Base-by-base conservation (phyloP, 2,888 invertebrate species). In the Hydroisotoma schaefferi region DNA sequence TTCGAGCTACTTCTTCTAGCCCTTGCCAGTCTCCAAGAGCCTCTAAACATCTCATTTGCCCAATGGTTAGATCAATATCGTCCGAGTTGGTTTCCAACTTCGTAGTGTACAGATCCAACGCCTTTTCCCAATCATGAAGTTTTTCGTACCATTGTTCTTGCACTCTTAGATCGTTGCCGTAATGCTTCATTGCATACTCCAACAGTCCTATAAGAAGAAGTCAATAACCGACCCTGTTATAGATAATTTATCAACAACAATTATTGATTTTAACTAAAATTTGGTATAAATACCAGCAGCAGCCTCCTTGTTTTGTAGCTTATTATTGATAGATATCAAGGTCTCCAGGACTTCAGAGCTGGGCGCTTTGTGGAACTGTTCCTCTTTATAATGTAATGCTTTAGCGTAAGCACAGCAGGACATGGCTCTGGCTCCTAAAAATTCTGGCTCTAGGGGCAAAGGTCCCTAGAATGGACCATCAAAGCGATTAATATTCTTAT, bases 141-240 rank as follows among this genome's bases (percentile, higher is more conserved):
- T 99, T 98, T 76, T 99, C 99, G 77, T 97, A 97, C 99, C 99
- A 99, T 6, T 93, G 83, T 48, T 97, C 94, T 77, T 91, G 87
- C 0, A 86, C 83, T 71, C 80, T 79, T 12, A 76, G 76, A 46
- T 81, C 80, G 55, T 84, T 84, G 65, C 84, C 86, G 26, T 87
- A 84, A 74, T 88, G 84, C 22, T 84, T 87, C 84, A 90, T 91
- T 2, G 94, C 94, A 74, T 91, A 88, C 74, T 91, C 89, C 2
- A 99, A 77, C 1, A 93, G 78, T 15, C 78, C 78, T 77, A 58
- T n/a, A 26, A 25, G 12, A 55, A 25, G 15, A 22, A 4, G 25
- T 29, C 12, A 15, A 10, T 18, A 20, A 48, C 15, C 15, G 10
- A 33, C 15, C 10, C 10, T 33, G 10, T 22, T 46, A n/a, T n/a